These are phyloP conservation scores for Sebastes itinus DNA, from an alignment of 2,797 vertebrate species.

Conservation along the genomic window DNA sequence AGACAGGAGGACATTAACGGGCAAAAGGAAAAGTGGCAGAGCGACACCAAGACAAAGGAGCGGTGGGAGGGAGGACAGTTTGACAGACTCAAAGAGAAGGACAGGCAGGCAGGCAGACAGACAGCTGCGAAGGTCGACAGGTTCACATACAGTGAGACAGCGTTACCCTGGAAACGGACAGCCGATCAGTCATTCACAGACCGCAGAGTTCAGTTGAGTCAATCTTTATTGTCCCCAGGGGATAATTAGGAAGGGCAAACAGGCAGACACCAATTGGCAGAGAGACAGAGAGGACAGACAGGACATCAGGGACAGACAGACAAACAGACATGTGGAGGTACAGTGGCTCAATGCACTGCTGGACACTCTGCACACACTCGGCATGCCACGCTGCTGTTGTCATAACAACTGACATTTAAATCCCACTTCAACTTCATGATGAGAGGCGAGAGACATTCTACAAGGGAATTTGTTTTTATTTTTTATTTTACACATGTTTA, in stretches of 20 bases:
- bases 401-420: conserved; percentile 42
- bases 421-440: background rate
- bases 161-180: conserved; percentile 54
- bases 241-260: conserved; percentile 51
- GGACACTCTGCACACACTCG: background rate
- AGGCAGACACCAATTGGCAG: background rate
- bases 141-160: conserved; percentile 47
- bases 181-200: conserved; percentile 49
- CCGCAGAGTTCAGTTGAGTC: conserved; percentile 47
- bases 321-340: background rate
- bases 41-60: conserved; percentile 9
- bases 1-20: background rate
- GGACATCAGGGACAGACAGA: background rate
- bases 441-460: background rate
- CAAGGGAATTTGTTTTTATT: background rate
- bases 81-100: conserved; percentile 26
- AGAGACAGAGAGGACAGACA: background rate
- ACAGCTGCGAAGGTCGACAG: conserved; percentile 51
- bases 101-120: conserved; percentile 12
- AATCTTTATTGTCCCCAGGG: conserved; percentile 48
- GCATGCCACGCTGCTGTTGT: conserved; percentile 12
- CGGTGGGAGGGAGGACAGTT: background rate
- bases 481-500: background rate
- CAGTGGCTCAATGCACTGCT: background rate
- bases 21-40: background rate